phyloP scores from a whole-genome alignment of 53 echinoderm and acorn worm species.

The Mesocentrotus franciscanus region DNA sequence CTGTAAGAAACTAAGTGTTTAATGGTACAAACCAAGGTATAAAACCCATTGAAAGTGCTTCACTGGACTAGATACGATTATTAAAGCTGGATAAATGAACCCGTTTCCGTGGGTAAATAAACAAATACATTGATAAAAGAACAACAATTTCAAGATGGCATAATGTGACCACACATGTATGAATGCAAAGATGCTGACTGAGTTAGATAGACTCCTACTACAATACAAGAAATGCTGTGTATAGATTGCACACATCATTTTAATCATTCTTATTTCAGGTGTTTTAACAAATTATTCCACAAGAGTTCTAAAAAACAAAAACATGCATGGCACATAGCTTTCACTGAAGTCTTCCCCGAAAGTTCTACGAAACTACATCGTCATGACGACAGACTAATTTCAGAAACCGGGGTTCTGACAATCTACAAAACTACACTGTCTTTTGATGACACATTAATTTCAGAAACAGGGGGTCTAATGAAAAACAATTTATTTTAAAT shows the following conservation, averaged over 20 bases:
- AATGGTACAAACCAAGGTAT: background rate
- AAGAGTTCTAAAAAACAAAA: background rate
- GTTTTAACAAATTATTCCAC: background rate
- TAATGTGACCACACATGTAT: background rate
- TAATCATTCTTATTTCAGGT: background rate
- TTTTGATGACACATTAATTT: slow-evolving; percentile 3
- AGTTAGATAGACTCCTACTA: background rate
- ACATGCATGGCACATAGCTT: slow-evolving; percentile 3
- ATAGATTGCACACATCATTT: too few species aligned
- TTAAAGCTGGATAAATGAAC: background rate
- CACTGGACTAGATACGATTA: background rate
- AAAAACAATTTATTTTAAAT: background rate
- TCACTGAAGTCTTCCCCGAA: slow-evolving; percentile 59
- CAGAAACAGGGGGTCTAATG: slow-evolving; percentile 36
- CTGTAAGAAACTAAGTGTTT: background rate
- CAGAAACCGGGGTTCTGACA: slow-evolving; percentile 69
- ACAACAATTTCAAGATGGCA: background rate
- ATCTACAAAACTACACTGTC: slow-evolving; percentile 63
- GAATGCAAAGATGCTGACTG: background rate
- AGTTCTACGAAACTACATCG: slow-evolving; percentile 66
- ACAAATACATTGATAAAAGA: background rate
- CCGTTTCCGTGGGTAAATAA: background rate
- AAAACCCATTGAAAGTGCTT: background rate
- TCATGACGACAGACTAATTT: slow-evolving; percentile 54
- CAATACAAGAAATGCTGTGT: too few species aligned